Percentiles rank a stretch among this genome's conserved stretches.
Evolutionary conservation across 2,797 vertebrate genomes (phyloP).

Genomic region (Acanthiza pusilla): DNA sequence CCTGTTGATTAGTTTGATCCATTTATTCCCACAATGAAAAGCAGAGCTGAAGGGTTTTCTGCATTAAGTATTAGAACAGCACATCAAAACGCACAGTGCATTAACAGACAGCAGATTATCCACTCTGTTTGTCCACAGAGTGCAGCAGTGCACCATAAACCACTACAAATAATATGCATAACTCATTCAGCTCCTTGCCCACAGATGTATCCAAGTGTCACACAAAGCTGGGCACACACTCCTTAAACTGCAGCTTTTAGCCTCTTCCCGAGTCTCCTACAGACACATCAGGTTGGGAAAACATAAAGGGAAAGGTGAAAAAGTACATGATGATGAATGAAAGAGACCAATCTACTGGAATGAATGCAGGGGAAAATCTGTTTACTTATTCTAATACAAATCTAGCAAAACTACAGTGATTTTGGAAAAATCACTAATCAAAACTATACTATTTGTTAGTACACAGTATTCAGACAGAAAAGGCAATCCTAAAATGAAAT

Average conservation of each 20-base stretch:
- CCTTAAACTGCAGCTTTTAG: not conserved
- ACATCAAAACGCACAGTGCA: not conserved
- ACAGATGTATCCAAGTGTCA: not conserved
- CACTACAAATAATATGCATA: not conserved
- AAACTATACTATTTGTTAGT: not conserved
- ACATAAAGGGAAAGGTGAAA: not conserved
- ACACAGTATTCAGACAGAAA: not conserved
- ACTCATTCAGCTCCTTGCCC: not conserved
- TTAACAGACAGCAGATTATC: not conserved
- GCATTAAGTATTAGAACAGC: not conserved
- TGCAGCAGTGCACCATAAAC: not conserved
- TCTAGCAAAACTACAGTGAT: not conserved
- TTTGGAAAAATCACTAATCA: not conserved
- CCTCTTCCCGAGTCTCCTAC: not conserved
- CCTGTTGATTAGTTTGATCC: not conserved
- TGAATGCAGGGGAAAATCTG: not conserved
- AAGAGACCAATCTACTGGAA: not conserved
- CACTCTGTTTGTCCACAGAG: not conserved
- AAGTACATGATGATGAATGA: not conserved
- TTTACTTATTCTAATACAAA: not conserved
- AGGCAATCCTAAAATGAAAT: not conserved
- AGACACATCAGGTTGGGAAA: not conserved
- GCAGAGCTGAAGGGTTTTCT: not conserved
- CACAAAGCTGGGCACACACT: not conserved
- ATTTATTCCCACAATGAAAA: not conserved